Base-by-base conservation (phyloP, 2,113 vertebrate genomes). In the Tetrax tetrax region DNA sequence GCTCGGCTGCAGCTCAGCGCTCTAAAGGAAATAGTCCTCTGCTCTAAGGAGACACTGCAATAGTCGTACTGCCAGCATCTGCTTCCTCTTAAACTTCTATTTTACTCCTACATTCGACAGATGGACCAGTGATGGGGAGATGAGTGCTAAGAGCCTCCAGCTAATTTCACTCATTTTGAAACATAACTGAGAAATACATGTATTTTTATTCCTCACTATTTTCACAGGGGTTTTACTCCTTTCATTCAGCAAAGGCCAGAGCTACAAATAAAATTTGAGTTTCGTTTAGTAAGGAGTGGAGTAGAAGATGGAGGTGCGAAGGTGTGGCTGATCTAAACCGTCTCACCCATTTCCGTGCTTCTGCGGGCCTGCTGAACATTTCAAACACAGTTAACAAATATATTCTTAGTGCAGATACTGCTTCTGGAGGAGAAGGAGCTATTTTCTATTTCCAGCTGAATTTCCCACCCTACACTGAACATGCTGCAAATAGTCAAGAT, bases 151-250 rank as follows among this genome's bases (percentile, higher is more conserved):
- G 74, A 89, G 63, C 68, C 72, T 94, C 72, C 7, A 0, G 48
- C 60, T 93, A 87, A 78, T 91, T 89, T 84, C 60, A 77, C 72
- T 38, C 50, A 90, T 89, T 87, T 87, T 64, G 86, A 95, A 96
- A 84, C 45, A n/a, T 78, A 94, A 57, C 88, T 37, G 90, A 89
- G 88, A 93, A 89, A 87, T 68, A 48, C 28, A 20, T 56, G 1
- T 84, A 83, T 88, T 90, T 95, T 94, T 91, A 80, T 85, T 64
- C 24, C 70, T 92, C 8, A 12, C 23, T 90, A 37, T 75, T 91
- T 87, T 81, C 66, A 83, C 43, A 70, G 54, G 20, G n/a, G 0
- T 74, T 86, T 89, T 89, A 77, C 56, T 95, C 76, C 35, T 75
- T 83, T 82, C 94, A 93, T 95, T 95, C 78, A 95, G 71, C 65